Percentiles rank a stretch among this genome's conserved stretches.
Evolutionary conservation across 35 echinoderm and acorn worm species (phyloP).

Genomic region (Chiridota heheva): DNA sequence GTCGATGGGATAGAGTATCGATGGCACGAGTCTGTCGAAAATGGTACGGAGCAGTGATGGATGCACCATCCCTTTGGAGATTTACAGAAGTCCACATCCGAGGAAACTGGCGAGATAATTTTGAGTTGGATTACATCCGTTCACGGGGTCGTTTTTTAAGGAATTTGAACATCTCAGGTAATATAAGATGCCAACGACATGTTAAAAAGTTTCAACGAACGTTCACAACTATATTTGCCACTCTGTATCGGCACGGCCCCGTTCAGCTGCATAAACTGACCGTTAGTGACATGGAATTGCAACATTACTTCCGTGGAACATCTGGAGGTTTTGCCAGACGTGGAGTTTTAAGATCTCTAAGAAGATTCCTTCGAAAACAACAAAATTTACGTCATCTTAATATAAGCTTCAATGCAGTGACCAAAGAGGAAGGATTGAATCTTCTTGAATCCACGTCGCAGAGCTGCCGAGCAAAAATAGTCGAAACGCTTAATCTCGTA

Average conservation of each 20-base stretch:
- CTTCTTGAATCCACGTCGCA: constrained; percentile 21
- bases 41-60: constrained; percentile 68
- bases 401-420: constrained; percentile 61
- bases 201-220: constrained; percentile 58
- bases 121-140: constrained; percentile 60
- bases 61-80: constrained; percentile 75
- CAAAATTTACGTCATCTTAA: constrained; percentile 43
- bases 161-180: constrained; percentile 47
- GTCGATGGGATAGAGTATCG: constrained; percentile 33
- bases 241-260: constrained; percentile 71
- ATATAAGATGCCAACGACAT: constrained; percentile 49
- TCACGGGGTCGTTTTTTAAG: constrained; percentile 70
- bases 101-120: constrained; percentile 56
- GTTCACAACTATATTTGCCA: constrained; percentile 76
- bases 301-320: constrained; percentile 58
- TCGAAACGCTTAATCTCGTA: constrained; percentile 58
- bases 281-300: constrained; percentile 66
- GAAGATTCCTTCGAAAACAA: constrained; percentile 63
- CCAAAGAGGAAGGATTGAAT: constrained; percentile 52
- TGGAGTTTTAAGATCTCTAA: constrained; percentile 65
- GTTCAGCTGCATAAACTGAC: constrained; percentile 77
- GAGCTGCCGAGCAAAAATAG: constrained; percentile 15
- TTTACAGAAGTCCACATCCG: constrained; percentile 56
- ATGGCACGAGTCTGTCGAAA: constrained; percentile 54
- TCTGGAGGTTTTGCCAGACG: constrained; percentile 26